Evolutionary conservation across 2,888 invertebrate genomes (phyloP).

Genomic region (Euzophera pinguis): DNA sequence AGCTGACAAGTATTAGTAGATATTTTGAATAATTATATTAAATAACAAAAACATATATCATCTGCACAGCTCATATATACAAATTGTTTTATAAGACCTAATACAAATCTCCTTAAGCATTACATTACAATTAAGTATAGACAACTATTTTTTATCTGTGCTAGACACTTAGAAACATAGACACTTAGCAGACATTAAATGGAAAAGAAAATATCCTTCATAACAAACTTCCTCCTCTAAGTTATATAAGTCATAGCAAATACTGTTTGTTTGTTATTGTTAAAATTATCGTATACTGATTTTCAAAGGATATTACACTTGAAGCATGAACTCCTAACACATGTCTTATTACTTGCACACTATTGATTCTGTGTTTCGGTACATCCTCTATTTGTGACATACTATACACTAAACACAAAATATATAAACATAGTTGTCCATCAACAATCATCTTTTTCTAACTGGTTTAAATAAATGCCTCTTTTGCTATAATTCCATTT

Average conservation of each 20-base stretch:
- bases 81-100: constrained; percentile 16
- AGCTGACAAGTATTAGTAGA: constrained; percentile 45
- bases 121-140: constrained; percentile 10
- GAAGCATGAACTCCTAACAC: constrained; percentile 20
- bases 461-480: constrained; percentile 44
- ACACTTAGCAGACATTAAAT: constrained; percentile 24
- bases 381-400: constrained; percentile 23
- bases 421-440: constrained; percentile 41
- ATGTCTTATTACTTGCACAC: constrained; percentile 28
- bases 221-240: constrained; percentile 18
- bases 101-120: constrained; percentile 17
- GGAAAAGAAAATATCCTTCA: constrained; percentile 4
- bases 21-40: constrained; percentile 28
- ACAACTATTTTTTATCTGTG: background rate
- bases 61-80: constrained; percentile 17
- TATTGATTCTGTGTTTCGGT: constrained; percentile 19
- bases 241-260: constrained; percentile 24
- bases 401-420: constrained; percentile 39
- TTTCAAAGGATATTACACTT: constrained; percentile 9
- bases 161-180: constrained; percentile 13
- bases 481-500: constrained; percentile 30
- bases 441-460: constrained; percentile 29
- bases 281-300: constrained; percentile 29
- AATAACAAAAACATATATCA: constrained; percentile 2
- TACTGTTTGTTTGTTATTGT: constrained; percentile 27